phyloP scores from a whole-genome alignment of 1,140 invertebrate genomes.

The Fopius arisanus region DNA sequence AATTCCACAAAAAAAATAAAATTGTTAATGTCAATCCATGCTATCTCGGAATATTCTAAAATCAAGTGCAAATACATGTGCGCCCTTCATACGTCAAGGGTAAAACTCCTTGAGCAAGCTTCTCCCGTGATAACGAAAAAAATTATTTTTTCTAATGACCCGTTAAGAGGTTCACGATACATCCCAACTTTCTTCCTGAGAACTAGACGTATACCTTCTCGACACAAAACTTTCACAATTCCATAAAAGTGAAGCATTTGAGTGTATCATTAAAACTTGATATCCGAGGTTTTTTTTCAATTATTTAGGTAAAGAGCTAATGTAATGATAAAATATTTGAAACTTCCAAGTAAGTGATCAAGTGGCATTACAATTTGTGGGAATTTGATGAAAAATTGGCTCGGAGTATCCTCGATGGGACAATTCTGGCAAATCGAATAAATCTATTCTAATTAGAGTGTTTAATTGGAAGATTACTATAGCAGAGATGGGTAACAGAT shows the following conservation, averaged over 20 bases:
- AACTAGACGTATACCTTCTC: background rate
- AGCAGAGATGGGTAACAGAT: conserved; percentile 24
- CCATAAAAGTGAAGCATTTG: background rate
- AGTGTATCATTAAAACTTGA: conserved; percentile 3
- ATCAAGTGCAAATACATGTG: background rate
- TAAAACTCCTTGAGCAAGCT: background rate
- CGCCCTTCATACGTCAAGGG: background rate
- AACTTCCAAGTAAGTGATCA: background rate
- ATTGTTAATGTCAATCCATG: no score
- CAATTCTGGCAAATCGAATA: conserved; percentile 17
- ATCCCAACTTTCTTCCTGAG: background rate
- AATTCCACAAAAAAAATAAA: background rate
- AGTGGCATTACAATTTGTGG: background rate
- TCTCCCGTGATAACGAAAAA: no score
- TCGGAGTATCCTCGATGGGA: background rate
- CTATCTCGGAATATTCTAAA: background rate
- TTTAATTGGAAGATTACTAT: conserved; percentile 32
- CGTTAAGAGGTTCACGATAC: no score
- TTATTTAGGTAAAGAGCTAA: background rate
- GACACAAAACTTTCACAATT: background rate
- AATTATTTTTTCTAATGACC: no score
- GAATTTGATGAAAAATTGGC: background rate
- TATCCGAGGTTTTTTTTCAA: no score
- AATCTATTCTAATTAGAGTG: conserved; percentile 32
- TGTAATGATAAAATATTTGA: background rate